phyloP scores from a whole-genome alignment of 1,140 invertebrate genomes.

The Steinernema feltiae region DNA sequence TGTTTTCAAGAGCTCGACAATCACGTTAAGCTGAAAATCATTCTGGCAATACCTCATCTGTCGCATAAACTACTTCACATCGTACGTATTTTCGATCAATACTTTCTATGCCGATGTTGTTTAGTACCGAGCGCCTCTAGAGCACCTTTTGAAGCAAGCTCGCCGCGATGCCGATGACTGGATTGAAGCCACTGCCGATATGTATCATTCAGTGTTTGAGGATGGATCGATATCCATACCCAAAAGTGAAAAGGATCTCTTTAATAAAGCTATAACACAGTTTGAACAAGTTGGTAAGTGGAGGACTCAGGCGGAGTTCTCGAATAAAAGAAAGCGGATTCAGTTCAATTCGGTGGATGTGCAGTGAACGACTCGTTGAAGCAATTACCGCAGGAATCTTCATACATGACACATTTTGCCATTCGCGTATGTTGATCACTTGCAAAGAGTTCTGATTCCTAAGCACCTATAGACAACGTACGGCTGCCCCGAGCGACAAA shows the following conservation, averaged over 20 bases:
- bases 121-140: constrained; percentile 39
- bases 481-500: constrained; percentile 24
- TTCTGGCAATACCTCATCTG: constrained; percentile 43
- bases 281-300: constrained; percentile 5
- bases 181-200: constrained; percentile 39
- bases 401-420: constrained; percentile 33
- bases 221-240: constrained; percentile 29
- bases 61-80: constrained; percentile 39
- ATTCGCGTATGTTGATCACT: not conserved
- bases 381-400: constrained; percentile 35
- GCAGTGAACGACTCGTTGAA: constrained; percentile 24
- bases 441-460: not conserved
- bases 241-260: constrained; percentile 26
- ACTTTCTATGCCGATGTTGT: constrained; percentile 15
- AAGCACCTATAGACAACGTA: constrained; percentile 21
- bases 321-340: constrained; percentile 12
- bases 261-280: constrained; percentile 36
- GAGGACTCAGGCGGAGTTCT: constrained; percentile 3
- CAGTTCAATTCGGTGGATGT: constrained; percentile 1
- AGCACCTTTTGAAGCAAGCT: constrained; percentile 32
- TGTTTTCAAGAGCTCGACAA: constrained; percentile 43
- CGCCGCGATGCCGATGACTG: constrained; percentile 42
- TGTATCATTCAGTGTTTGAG: constrained; percentile 37
- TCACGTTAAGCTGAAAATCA: constrained; percentile 46
- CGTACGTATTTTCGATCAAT: constrained; percentile 23